Percentiles rank a stretch among this genome's conserved stretches.
phyloP scores from a whole-genome alignment of 2,797 vertebrate species.

The Falco berigora region DNA sequence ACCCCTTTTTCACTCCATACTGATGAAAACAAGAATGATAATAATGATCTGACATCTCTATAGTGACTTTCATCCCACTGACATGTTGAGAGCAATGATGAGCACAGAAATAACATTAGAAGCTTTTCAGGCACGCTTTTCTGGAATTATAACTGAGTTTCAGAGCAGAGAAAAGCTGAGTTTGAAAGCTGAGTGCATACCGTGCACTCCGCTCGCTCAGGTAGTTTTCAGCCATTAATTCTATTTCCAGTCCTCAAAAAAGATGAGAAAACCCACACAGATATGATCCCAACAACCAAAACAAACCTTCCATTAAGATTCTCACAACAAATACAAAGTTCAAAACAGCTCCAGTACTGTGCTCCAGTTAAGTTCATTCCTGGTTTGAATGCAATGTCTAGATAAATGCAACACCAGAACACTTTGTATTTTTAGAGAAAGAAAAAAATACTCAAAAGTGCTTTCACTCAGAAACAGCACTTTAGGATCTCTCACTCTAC shows the following conservation, averaged over 20 bases:
- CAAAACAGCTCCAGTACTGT: rapidly evolving
- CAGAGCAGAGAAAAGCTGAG: neutral
- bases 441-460: neutral
- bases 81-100: constrained; percentile 25
- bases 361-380: neutral
- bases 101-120: constrained; percentile 35
- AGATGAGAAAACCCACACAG: neutral
- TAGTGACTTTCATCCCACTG: constrained; percentile 39
- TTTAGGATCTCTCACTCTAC: neutral
- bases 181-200: neutral
- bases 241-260: neutral
- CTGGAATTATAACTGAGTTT: constrained; percentile 1
- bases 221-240: neutral
- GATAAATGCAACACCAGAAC: neutral
- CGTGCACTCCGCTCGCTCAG: neutral
- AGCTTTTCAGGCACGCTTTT: neutral
- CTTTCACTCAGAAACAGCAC: neutral
- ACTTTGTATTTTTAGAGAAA: neutral
- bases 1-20: neutral
- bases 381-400: neutral
- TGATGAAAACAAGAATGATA: constrained; percentile 45
- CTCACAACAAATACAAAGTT: neutral
- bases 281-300: neutral
- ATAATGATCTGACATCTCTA: constrained; percentile 18
- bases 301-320: neutral